Base-by-base conservation (phyloP, 2,888 invertebrate species). In the Apotomis capreana region DNA sequence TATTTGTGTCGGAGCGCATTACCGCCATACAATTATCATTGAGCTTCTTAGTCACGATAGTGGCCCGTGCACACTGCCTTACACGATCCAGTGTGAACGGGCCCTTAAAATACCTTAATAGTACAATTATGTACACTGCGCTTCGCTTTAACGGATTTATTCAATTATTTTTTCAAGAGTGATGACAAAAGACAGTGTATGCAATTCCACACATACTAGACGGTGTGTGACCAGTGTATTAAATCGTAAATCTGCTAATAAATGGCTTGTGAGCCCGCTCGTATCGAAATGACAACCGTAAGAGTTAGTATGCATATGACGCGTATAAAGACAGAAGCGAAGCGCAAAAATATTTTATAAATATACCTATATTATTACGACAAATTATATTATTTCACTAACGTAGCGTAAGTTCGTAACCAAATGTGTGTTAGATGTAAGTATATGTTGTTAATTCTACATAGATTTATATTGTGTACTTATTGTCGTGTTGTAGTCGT, bases 381-480 rank as follows among this genome's bases (percentile, higher is more conserved):
- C 58, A 68, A 72, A 62, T 58, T 55, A 71, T 70, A 70, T 62
- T 68, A 77, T 70, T 65, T 70, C 69, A 76, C 75, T 82, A 80
- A 79, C 76, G 49, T 77, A 81, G 78, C 73, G 73, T 78, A 78
- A 78, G 75, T 65, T 74, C 81, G 77, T 84, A 83, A 86, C 86
- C 84, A 85, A 85, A 85, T 83, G 84, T 82, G 82, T 83, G 84
- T 81, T 84, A 84, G 80, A 72, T 74, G 69, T 84, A 82, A 81
- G 77, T 74, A 69, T 74, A 71, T 76, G 75, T 79, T 81, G 76
- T 78, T 73, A 68, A 72, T 73, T 71, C 68, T 64, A 68, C 74
- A 70, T 72, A 57, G 73, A 65, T 74, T 68, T 73, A 70, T 68
- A 52, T 62, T 62, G 55, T 70, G 71, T 67, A 63, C 63, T 55